These are phyloP conservation scores for Conops quadrifasciatus DNA, from an alignment of 2,888 invertebrate genomes.

Conservation along the genomic window DNA sequence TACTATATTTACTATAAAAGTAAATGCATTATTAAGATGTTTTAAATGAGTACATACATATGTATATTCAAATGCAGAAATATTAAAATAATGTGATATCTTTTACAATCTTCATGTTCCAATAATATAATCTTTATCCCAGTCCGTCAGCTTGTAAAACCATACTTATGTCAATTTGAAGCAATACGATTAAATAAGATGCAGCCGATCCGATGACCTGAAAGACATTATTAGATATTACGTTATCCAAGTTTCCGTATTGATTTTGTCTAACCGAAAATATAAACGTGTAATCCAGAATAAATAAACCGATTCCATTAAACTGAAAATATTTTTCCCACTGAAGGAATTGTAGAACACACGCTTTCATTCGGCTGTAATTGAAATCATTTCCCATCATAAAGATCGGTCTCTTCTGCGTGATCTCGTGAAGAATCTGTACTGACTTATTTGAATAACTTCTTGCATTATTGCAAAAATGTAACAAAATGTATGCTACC, in stretches of 20 bases:
- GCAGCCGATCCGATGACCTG: conserved; percentile 65
- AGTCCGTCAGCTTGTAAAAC: conserved; percentile 58
- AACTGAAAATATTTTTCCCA: conserved; percentile 64
- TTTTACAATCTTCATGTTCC: too few relatives aligned
- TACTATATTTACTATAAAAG: neutral
- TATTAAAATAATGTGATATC: too few relatives aligned
- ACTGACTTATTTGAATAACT: conserved; percentile 61
- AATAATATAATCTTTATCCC: too few relatives aligned
- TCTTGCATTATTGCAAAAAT: conserved; percentile 60
- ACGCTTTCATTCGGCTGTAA: conserved; percentile 65
- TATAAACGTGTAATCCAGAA: conserved; percentile 64
- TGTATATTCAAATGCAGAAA: too few relatives aligned
- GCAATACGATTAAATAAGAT: conserved; percentile 64
- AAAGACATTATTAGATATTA: conserved; percentile 33
- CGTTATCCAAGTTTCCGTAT: neutral
- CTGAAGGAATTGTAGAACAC: conserved; percentile 63
- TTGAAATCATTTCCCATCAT: conserved; percentile 64
- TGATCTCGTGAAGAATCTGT: conserved; percentile 64
- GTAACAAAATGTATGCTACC: conserved; percentile 59
- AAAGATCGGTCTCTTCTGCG: conserved; percentile 65
- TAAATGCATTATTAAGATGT: neutral
- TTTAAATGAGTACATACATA: too few relatives aligned
- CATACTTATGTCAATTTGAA: conserved; percentile 63
- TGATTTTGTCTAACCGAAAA: conserved; percentile 63
- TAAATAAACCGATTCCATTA: conserved; percentile 63